phyloP scores from a whole-genome alignment of 1,140 invertebrate species.

The Oncopeltus fasciatus region DNA sequence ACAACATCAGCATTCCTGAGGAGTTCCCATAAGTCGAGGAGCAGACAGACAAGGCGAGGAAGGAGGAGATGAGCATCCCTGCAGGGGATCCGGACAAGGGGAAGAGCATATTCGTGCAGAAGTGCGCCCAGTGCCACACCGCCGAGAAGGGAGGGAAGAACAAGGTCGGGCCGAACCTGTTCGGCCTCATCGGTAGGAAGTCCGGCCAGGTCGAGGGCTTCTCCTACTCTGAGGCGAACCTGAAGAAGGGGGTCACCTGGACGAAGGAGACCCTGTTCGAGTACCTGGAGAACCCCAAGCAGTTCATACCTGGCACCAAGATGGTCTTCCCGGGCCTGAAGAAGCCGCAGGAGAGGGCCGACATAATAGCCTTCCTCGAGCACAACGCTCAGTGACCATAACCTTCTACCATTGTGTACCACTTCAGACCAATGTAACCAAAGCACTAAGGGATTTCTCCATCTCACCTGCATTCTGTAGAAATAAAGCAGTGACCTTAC shows the following conservation, averaged over 20 bases:
- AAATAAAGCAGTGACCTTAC: too few species aligned
- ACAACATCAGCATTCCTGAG: too few species aligned
- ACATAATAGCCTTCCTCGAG: constrained; percentile 67
- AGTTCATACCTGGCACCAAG: constrained; percentile 70
- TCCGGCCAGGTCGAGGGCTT: constrained; percentile 86
- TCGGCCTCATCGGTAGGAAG: constrained; percentile 17
- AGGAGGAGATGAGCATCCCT: too few species aligned
- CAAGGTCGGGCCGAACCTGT: constrained; percentile 93
- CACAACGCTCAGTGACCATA: too few species aligned
- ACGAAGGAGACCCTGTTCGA: constrained; percentile 43
- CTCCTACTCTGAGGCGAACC: constrained; percentile 78
- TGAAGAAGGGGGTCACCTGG: constrained; percentile 41
- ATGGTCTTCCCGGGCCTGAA: constrained; percentile 75
- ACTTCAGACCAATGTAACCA: too few species aligned
- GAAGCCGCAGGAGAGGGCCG: constrained; percentile 52
- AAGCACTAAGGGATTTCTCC: too few species aligned
- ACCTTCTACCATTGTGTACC: too few species aligned
- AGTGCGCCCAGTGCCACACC: constrained; percentile 93
- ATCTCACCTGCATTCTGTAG: too few species aligned
- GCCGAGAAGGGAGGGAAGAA: constrained; percentile 86
- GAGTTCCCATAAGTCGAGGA: too few species aligned
- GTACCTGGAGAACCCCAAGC: constrained; percentile 65
- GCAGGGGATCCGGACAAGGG: background rate
- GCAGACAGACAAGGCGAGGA: too few species aligned
- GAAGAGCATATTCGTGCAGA: constrained; percentile 63